These are phyloP conservation scores for Chrysemys picta DNA, from an alignment of 2,113 vertebrate species.

Conservation along the genomic window DNA sequence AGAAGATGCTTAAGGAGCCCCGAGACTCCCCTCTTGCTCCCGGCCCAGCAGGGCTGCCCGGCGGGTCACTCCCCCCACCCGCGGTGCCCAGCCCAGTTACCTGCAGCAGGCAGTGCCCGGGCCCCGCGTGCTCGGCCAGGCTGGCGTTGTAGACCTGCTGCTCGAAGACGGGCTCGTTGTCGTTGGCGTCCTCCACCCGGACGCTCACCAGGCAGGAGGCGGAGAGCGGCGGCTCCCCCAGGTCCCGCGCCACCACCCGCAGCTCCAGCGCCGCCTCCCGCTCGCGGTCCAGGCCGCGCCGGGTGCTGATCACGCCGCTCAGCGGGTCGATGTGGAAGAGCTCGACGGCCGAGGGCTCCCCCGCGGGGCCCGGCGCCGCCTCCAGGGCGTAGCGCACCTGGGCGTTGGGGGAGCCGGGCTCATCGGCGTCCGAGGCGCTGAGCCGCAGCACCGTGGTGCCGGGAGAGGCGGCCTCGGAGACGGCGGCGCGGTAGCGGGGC, in stretches of 20 bases:
- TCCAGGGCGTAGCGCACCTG: constrained; percentile 79
- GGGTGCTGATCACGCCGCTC: constrained; percentile 83
- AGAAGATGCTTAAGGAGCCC: neutral
- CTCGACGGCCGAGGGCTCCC: neutral
- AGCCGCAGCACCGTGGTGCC: constrained; percentile 84
- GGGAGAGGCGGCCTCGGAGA: constrained; percentile 82
- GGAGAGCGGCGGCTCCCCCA: constrained; percentile 81
- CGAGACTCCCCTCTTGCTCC: too few species aligned
- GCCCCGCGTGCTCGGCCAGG: constrained; percentile 81
- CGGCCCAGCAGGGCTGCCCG: too few species aligned
- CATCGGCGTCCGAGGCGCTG: constrained; percentile 84
- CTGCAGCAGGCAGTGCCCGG: constrained; percentile 88
- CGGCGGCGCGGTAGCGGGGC: constrained; percentile 72
- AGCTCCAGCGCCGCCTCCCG: constrained; percentile 78
- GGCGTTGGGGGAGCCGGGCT: constrained; percentile 80
- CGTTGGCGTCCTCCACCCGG: constrained; percentile 87
- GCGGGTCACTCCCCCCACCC: too few species aligned
- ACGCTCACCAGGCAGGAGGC: constrained; percentile 84
- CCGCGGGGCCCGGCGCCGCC: neutral
- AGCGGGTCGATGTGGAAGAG: constrained; percentile 79
- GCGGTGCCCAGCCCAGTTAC: constrained; percentile 69
- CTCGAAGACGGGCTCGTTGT: constrained; percentile 90
- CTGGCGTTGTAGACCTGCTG: constrained; percentile 85
- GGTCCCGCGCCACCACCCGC: constrained; percentile 85
- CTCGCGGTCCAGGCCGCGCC: constrained; percentile 84